Evolutionary conservation across 2,113 vertebrate species (phyloP), one percentile per base, ranked within the genome.

Genomic region (Neofelis nebulosa): DNA sequence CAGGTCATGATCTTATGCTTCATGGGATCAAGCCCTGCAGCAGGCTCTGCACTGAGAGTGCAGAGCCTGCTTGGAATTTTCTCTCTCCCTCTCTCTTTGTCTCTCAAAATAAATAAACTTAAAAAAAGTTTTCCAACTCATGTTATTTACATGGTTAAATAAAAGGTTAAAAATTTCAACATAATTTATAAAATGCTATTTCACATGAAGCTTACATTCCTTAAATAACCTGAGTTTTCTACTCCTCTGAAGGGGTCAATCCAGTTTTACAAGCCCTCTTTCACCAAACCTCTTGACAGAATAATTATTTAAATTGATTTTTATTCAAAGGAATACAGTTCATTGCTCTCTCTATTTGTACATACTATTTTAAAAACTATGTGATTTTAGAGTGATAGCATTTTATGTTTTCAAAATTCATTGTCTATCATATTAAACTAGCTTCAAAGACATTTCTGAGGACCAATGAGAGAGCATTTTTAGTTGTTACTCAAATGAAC

Each of bases 131-230:
- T 95, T 80, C 16, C 63, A 41, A 82, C 74, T 78, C 57, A 66
- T 65, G 48, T 7, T 78, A 84, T 86, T 57, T n/a, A 94, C 6
- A 80, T 85, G 27, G 92, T 38, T 89, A 91, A 87, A 87, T 91
- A 41, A 82, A 13, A 83, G 18, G n/a, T 61, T 87, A 74, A 52
- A 68, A 68, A 63, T 69, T 41, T 87, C 16, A 85, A 76, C 50
- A 63, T 69, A 89, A 89, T 89, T 86, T 90, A 45, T 86, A 89
- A 91, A 91, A 95, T 93, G 25, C 12, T 65, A 80, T 68, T 97
- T 31, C 48, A 87, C 33, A 52, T 45, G 68, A 89, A 87, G 31
- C 23, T 33, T 89, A 84, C 36, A 73, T 78, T 78, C 19, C 41
- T 84, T 71, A 80, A 92, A 79, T 74, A 82, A 36, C 14, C 19